Base-by-base conservation (phyloP, 2,113 vertebrate genomes). In the Scolopax mira region DNA sequence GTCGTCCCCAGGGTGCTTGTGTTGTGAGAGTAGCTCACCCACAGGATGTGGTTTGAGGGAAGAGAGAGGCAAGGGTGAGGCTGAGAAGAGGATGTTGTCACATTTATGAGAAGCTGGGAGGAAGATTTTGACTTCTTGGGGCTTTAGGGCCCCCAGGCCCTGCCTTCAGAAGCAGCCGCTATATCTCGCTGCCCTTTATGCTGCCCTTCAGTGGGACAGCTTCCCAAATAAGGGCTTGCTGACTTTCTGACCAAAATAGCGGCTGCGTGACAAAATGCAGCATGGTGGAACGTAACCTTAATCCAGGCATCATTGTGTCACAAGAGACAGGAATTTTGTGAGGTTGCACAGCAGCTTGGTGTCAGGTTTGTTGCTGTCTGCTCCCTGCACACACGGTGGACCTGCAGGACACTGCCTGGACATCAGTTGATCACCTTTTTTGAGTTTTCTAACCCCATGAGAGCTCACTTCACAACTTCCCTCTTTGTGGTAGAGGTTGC, bases 211-310 rank as follows among this genome's bases (percentile, higher is more conserved):
- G 84, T 42, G 85, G 85, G 79, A 79, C 93, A 77, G 82, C 94
- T 97, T 97, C 94, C 97, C 97, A 97, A 97, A 97, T 97, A 98
- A 62, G 97, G 97, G 5, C 96, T 81, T 60, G 92, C 79, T 81
- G 94, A 88, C 91, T 92, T 96, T 85, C 94, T 71, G 96, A 95
- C 96, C 95, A 79, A 97, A 98, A 97, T 98, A 98, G 97, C 92
- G 79, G 8, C 94, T 96, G 81, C 94, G 89, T 97, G 97, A 97
- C 97, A 97, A 96, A 97, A 96, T 97, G 96, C 95, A 96, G 91
- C 61, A 2, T 5, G 0, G 58, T 81, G 95, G 92, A 96, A 94
- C 51, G 93, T 94, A 95, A 96, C 93, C 96, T 89, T 96, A 95
- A 95, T 96, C 93, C 97, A 65, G 93, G 79, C 93, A 80, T 81